Percentiles rank a stretch among this genome's conserved stretches.
phyloP scores from a whole-genome alignment of 64 coral and sea anemone species.

The Montipora capricornis region DNA sequence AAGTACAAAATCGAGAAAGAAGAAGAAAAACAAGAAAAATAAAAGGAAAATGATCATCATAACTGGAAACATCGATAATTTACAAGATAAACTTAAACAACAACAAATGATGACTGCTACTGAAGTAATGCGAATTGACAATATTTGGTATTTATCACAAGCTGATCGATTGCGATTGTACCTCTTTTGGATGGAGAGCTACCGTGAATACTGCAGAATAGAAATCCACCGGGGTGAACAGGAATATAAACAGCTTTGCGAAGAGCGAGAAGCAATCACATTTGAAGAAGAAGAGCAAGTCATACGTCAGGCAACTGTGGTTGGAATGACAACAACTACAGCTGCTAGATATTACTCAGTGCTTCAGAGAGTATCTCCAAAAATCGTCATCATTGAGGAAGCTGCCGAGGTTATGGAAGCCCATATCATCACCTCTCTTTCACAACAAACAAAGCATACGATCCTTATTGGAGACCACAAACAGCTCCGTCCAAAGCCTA shows the following conservation, averaged over 20 bases:
- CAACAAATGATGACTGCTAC: not conserved
- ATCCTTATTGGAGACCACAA: slow-evolving; percentile 94
- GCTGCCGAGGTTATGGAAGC: slow-evolving; percentile 93
- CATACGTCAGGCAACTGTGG: slow-evolving; percentile 70
- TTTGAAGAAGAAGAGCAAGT: slow-evolving; percentile 50
- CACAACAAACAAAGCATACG: slow-evolving; percentile 58
- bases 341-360: slow-evolving; percentile 75
- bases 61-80: not conserved
- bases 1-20: not conserved
- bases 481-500: slow-evolving; percentile 83
- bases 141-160: slow-evolving; percentile 37
- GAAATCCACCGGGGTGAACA: slow-evolving; percentile 44
- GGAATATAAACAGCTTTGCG: slow-evolving; percentile 43
- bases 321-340: slow-evolving; percentile 91
- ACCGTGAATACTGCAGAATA: not conserved
- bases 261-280: not conserved
- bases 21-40: not conserved
- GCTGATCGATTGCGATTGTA: slow-evolving; percentile 20
- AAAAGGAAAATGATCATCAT: not conserved
- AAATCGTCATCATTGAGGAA: slow-evolving; percentile 86
- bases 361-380: slow-evolving; percentile 78
- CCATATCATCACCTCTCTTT: slow-evolving; percentile 85
- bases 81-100: not conserved
- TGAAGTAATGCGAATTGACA: not conserved
- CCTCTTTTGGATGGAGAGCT: slow-evolving; percentile 25